A percentile compares a stretch with the other conserved stretches of the same genome.
These are phyloP conservation scores for Tanypteryx hageni DNA, from an alignment of 2,888 invertebrate species.

Conservation along the genomic window DNA sequence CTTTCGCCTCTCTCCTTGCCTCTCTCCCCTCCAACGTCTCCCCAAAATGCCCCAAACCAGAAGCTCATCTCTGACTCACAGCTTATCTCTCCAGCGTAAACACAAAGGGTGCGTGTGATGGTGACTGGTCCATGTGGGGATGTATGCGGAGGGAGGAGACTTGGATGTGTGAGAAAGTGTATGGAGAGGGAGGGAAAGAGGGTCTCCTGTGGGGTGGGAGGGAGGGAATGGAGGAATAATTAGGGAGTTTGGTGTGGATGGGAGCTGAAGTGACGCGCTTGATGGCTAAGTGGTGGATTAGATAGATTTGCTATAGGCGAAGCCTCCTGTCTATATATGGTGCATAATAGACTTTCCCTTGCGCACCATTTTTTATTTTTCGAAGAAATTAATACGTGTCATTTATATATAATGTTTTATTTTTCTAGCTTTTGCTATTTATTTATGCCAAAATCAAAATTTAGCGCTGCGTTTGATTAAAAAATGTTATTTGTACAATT, in stretches of 20 bases:
- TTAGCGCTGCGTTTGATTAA: too few relatives aligned
- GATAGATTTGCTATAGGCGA: conserved; percentile 2
- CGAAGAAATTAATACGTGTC: too few relatives aligned
- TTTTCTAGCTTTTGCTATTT: too few relatives aligned
- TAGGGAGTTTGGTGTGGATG: conserved; percentile 26
- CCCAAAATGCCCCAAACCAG: not conserved
- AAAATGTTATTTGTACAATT: too few relatives aligned
- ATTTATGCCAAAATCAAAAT: too few relatives aligned
- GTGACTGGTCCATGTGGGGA: conserved; percentile 55
- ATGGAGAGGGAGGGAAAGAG: not conserved
- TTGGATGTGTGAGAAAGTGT: conserved; percentile 6
- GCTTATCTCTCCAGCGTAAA: conserved; percentile 57
- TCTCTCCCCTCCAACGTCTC: not conserved
- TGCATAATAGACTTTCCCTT: not conserved
- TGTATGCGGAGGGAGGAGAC: not conserved
- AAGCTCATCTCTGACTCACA: conserved; percentile 60
- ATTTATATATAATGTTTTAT: too few relatives aligned
- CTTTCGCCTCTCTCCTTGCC: not conserved
- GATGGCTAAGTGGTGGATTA: not conserved
- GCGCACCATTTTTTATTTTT: too few relatives aligned
- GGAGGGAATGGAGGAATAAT: conserved; percentile 45
- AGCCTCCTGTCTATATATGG: not conserved
- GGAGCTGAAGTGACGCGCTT: conserved; percentile 15
- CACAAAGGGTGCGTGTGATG: conserved; percentile 44
- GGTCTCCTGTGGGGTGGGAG: not conserved